A percentile compares a stretch with the other conserved stretches of the same genome.
Evolutionary conservation across 2,888 invertebrate genomes (phyloP).

Genomic region (Myathropa florea): DNA sequence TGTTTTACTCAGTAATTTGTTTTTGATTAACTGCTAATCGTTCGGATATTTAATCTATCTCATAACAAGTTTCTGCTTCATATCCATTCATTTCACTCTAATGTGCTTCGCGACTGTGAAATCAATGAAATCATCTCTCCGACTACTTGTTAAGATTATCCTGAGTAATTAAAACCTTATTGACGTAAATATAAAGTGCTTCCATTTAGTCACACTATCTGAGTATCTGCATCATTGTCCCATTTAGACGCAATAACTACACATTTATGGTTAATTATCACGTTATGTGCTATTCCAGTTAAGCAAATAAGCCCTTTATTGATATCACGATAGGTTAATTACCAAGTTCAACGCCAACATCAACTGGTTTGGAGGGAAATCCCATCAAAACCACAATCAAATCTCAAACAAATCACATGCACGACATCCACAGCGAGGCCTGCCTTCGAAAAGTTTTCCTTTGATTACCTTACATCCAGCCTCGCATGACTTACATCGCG

Average conservation of each 20-base stretch:
- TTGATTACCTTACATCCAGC: neutral
- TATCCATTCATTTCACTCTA: no score
- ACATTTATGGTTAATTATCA: neutral
- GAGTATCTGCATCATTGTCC: neutral
- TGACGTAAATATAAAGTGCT: no score
- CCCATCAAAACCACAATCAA: neutral
- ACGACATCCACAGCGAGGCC: neutral
- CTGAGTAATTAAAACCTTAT: no score
- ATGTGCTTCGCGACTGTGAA: no score
- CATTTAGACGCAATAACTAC: neutral
- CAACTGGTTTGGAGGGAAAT: neutral
- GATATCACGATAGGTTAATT: neutral
- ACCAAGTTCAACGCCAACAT: neutral
- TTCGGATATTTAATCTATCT: no score
- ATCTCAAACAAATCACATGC: neutral
- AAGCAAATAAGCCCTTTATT: neutral
- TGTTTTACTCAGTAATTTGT: no score
- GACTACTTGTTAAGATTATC: no score
- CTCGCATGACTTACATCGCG: constrained; percentile 10
- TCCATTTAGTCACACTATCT: no score
- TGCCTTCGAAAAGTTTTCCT: neutral
- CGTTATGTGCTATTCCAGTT: neutral
- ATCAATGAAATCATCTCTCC: no score
- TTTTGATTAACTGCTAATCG: no score
- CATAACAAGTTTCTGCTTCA: no score